These are phyloP conservation scores for Prorops nasuta DNA, from an alignment of 1,140 invertebrate species.

Conservation along the genomic window DNA sequence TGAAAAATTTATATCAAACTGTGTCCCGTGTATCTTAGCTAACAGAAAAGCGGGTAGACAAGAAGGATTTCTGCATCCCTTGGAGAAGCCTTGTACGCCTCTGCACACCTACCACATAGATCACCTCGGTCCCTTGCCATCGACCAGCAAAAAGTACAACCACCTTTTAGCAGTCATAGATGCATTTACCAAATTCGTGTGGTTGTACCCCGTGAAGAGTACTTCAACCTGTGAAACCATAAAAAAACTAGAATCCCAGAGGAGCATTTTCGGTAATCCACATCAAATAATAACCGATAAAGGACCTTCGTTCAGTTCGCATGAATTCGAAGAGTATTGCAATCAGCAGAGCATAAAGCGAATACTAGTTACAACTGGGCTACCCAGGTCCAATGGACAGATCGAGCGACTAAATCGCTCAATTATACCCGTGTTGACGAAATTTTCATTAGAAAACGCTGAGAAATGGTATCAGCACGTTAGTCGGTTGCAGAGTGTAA, in stretches of 20 bases:
- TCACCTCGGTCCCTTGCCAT: constrained; percentile 3
- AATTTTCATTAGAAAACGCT: constrained; percentile 31
- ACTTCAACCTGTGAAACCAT: constrained; percentile 33
- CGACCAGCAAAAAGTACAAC: constrained; percentile 4
- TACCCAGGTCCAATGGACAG: constrained; percentile 35
- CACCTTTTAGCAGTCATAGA: constrained; percentile 6
- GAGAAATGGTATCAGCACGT: constrained; percentile 34
- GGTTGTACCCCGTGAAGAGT: constrained; percentile 41
- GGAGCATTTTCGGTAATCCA: constrained; percentile 26
- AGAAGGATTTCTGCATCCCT: not conserved
- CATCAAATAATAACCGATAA: constrained; percentile 29
- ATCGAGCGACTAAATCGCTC: constrained; percentile 33
- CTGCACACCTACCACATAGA: constrained; percentile 6
- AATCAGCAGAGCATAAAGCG: constrained; percentile 25
- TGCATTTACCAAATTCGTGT: constrained; percentile 29
- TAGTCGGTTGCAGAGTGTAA: constrained; percentile 24
- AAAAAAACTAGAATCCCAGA: constrained; percentile 23
- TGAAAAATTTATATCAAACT: not conserved
- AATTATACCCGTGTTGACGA: constrained; percentile 31
- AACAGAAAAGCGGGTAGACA: constrained; percentile 1
- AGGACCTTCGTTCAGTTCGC: constrained; percentile 33
- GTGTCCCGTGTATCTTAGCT: constrained; percentile 2
- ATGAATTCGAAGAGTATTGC: constrained; percentile 21
- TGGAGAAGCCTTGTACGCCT: not conserved
- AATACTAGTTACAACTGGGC: constrained; percentile 31